Conservation (phyloP, 2,888 invertebrate species). For the Zhuqinia jingwanae region DNA sequence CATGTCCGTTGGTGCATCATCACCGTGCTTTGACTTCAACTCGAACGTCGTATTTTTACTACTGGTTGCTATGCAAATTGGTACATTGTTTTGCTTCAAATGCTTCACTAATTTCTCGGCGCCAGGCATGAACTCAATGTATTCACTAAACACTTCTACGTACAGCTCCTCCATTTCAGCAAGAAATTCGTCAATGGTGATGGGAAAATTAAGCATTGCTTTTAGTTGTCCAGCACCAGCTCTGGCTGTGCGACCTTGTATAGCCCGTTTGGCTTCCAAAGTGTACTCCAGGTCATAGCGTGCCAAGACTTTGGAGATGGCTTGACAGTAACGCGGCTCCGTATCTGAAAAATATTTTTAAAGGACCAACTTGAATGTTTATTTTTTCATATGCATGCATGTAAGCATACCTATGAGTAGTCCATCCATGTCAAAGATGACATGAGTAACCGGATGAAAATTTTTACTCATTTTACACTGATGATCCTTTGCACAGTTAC, state of each 20-base stretch:
- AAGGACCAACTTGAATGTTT: too few relatives aligned
- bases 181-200: constrained; percentile 81
- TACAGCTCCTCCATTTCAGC: constrained; percentile 80
- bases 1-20: constrained; percentile 79
- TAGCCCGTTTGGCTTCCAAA: constrained; percentile 81
- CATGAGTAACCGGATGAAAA: constrained; percentile 85
- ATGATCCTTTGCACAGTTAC: too few relatives aligned
- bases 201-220: constrained; percentile 81
- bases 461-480: background rate
- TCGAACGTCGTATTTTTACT: constrained; percentile 88
- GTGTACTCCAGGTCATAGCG: constrained; percentile 82
- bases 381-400: too few relatives aligned
- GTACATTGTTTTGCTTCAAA: constrained; percentile 87
- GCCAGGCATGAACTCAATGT: constrained; percentile 82
- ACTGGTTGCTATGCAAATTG: constrained; percentile 94
- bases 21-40: constrained; percentile 85
- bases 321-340: constrained; percentile 81
- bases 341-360: constrained; percentile 81
- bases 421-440: constrained; percentile 89
- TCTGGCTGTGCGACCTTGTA: constrained; percentile 80
- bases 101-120: constrained; percentile 86
- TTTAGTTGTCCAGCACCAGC: constrained; percentile 80
- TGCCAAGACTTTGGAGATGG: constrained; percentile 79
- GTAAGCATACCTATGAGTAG: constrained; percentile 85
- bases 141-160: constrained; percentile 81